Evolutionary conservation across 2,797 vertebrate species (phyloP), one percentile per base, ranked within the genome.

Genomic region (Platalea minor): DNA sequence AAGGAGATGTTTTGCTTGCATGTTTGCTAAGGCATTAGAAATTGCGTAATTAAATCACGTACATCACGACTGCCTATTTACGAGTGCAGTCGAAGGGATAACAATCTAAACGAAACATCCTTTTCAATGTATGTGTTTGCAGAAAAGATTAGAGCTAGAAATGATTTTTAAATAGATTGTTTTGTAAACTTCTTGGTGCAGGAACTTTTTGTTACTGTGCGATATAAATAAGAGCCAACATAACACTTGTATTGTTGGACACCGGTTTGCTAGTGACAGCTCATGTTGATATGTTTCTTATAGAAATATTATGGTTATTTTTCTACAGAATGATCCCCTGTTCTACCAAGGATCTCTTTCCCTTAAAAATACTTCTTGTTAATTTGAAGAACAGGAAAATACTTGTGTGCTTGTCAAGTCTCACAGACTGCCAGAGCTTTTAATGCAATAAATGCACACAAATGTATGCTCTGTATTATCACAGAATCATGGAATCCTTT

Each of bases 101-200:
- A 84, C 51, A 93, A 17, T 31, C 43, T 84, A 81, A 85, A 92
- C 69, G 87, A 96, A 93, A 83, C 88, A 88, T 64, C 63, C 74
- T 94, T 85, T 81, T 51, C 64, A 86, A 74, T 24, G 26, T 61
- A 63, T 1, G 23, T 77, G 68, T 96, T 94, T 94, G 81, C 84
- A 95, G 51, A 89, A 94, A 50, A 92, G 91, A 96, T 91, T 91
- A 95, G 15, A 67, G 64, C 41, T 91, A 94, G 70, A 92, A 95
- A 90, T 91, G 8, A 73, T 93, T 94, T 96, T 94, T 80, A 29
- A 74, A 59, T 70, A 41, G 64, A 60, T 81, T 0, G 4, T 67
- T 91, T 76, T 90, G 59, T 92, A 89, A 93, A 74, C 33, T 63
- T 29, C 59, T 95, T 69, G 51, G 31, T 82, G 74, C 70, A 89